Base-by-base conservation (phyloP, 1,140 invertebrate species). In the Calosoma granatense region DNA sequence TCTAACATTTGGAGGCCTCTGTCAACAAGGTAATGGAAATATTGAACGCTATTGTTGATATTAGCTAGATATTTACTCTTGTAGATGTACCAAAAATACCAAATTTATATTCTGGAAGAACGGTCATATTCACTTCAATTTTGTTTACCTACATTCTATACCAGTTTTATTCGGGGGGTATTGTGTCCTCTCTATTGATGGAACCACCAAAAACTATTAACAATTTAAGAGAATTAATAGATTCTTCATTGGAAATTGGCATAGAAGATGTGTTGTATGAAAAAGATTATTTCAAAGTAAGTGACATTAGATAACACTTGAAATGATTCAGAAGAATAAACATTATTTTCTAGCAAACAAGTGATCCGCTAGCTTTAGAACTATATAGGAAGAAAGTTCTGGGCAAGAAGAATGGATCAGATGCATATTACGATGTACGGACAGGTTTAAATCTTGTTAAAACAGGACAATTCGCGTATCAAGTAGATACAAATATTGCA, bases 161-260 rank as follows among this genome's bases (percentile, higher is more conserved):
- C 68, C 84, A 86, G 64, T 87, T 85, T 63, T 88, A 87, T 66
- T 85, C 84, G 19, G 86, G 84, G 0, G 83, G 78, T 59, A 82
- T 89, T 56, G 84, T 88, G 1, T 84, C 85, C 4, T 81, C 81
- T 1, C 67, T 88, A n/a, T 68, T 88, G 19, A 78, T 81, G 58
- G 78, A 82, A 53, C 77, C 81, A 22, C 78, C 79, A 0, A 78
- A 76, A 55, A 80, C 77, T 3, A 85, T 88, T 2, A 79, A 74
- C 36, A 83, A 75, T 0, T 22, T 86, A 0, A 66, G 72, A 9
- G 81, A 86, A 65, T 65, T 88, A 30, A 58, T 78, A 2, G 64
- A 81, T 4, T 86, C 83, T 55, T 72, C 79, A 14, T 63, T 88
- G 21, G 72, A 76, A 23, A 72, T 79, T 22, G 82, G 79, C 12